phyloP scores from a whole-genome alignment of 2,888 invertebrate species.

The Sphecodes monilicornis region DNA sequence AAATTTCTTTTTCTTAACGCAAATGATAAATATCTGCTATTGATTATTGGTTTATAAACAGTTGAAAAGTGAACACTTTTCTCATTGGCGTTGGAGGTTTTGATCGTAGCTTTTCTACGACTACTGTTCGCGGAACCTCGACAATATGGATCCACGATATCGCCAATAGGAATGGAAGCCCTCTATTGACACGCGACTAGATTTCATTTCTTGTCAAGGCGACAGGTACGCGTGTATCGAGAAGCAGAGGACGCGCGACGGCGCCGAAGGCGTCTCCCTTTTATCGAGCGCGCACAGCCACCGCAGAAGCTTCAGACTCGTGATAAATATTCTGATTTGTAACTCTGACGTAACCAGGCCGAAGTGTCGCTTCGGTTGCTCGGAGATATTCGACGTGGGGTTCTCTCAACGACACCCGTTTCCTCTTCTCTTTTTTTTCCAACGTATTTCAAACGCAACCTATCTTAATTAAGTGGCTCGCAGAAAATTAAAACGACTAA shows the following conservation, averaged over 20 bases:
- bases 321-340: conserved; percentile 76
- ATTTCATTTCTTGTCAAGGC: conserved; percentile 63
- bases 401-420: background rate
- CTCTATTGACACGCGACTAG: conserved; percentile 58
- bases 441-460: background rate
- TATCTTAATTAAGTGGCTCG: background rate
- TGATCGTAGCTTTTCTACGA: background rate
- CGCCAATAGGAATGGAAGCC: conserved; percentile 42
- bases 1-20: too few relatives aligned
- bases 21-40: background rate
- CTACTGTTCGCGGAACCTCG: background rate
- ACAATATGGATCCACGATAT: conserved; percentile 21
- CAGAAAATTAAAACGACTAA: background rate
- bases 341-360: conserved; percentile 52
- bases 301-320: conserved; percentile 66
- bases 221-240: conserved; percentile 64
- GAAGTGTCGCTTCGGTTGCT: conserved; percentile 26
- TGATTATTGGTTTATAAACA: background rate
- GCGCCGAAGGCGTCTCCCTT: conserved; percentile 75
- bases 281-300: conserved; percentile 80
- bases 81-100: background rate
- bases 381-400: conserved; percentile 45
- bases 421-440: conserved; percentile 3
- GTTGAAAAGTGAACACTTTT: too few relatives aligned
- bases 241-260: conserved; percentile 72